phyloP scores from a whole-genome alignment of 2,797 vertebrate genomes.

The Lophius americanus region DNA sequence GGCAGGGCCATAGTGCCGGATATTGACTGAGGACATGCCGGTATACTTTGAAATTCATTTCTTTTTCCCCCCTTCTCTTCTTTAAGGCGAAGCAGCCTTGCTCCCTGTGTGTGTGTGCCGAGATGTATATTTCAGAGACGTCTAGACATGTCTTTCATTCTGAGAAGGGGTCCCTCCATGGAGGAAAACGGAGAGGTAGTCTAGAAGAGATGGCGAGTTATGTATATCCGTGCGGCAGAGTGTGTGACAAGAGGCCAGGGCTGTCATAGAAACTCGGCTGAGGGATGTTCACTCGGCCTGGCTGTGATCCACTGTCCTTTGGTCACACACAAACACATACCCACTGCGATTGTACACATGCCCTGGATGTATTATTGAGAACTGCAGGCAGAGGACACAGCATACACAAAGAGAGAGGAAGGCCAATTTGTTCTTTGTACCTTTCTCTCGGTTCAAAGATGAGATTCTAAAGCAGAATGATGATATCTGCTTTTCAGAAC shows the following conservation, averaged over 20 bases:
- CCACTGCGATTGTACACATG: conserved; percentile 70
- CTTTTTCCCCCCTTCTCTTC: conserved; percentile 73
- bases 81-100: conserved; percentile 78
- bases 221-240: conserved; percentile 22
- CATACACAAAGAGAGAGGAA: conserved; percentile 64
- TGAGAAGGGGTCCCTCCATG: conserved; percentile 80
- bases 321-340: conserved; percentile 73
- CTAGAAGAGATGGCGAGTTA: conserved; percentile 53
- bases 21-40: conserved; percentile 85
- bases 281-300: conserved; percentile 70
- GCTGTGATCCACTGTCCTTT: conserved; percentile 72
- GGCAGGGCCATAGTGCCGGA: conserved; percentile 81
- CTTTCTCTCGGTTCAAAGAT: conserved; percentile 58
- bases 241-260: conserved; percentile 63
- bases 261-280: conserved; percentile 67
- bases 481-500: conserved; percentile 38
- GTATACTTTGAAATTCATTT: conserved; percentile 86
- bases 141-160: conserved; percentile 85
- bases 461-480: conserved; percentile 48
- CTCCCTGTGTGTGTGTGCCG: conserved; percentile 76
- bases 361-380: conserved; percentile 76
- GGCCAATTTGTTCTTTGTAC: conserved; percentile 66
- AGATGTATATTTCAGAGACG: conserved; percentile 85
- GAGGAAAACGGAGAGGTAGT: conserved; percentile 66
- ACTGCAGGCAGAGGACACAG: conserved; percentile 72